A percentile compares a stretch with the other conserved stretches of the same genome.
phyloP scores from a whole-genome alignment of 1,140 invertebrate species.

The Holotrichia oblita region DNA sequence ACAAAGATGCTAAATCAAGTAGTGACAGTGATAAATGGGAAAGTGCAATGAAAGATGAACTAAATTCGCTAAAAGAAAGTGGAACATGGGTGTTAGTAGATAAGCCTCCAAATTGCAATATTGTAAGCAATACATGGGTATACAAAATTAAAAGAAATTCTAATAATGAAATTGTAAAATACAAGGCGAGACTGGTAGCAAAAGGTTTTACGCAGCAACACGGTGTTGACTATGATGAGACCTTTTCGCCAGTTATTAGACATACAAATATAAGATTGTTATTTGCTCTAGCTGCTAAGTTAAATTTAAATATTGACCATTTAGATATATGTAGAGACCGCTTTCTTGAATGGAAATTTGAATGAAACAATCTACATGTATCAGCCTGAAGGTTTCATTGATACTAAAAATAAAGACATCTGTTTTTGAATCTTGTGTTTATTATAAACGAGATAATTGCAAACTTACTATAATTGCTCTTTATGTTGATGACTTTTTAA shows the following conservation, averaged over 20 bases:
- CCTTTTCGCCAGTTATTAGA: conserved; percentile 56
- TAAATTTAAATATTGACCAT: conserved; percentile 52
- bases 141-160: conserved; percentile 53
- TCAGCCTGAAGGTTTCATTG: conserved; percentile 51
- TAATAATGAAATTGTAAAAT: conserved; percentile 48
- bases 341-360: conserved; percentile 58
- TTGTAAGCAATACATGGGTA: conserved; percentile 55
- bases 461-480: background rate
- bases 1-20: conserved; percentile 38
- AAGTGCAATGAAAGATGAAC: conserved; percentile 54
- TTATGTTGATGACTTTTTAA: conserved; percentile 26
- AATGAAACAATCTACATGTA: conserved; percentile 58
- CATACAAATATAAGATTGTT: conserved; percentile 49
- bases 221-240: conserved; percentile 58
- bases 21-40: conserved; percentile 50
- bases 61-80: conserved; percentile 52
- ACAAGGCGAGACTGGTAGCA: conserved; percentile 60
- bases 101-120: conserved; percentile 48
- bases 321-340: conserved; percentile 60
- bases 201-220: conserved; percentile 56
- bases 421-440: conserved; percentile 9
- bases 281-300: conserved; percentile 50
- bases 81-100: conserved; percentile 52
- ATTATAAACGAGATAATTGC: background rate
- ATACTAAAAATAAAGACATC: conserved; percentile 45